Conservation (phyloP, 2,113 vertebrate species). For the Aplodontia rufa region DNA sequence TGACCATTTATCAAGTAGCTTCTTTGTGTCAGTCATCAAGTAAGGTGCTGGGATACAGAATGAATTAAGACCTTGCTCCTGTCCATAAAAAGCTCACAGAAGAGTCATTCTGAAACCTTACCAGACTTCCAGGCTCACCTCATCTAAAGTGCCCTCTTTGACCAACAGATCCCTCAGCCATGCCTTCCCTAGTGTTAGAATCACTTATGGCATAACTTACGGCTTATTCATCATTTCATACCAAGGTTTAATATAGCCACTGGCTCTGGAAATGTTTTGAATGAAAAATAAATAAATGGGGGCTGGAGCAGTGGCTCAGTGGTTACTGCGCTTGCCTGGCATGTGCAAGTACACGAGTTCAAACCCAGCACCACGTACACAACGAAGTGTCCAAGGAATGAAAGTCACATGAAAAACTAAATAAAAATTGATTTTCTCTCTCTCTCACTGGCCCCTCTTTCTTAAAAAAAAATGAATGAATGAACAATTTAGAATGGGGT, state of each 20-base stretch:
- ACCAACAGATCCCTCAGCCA: not conserved
- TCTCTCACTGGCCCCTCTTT: no score
- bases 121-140: not conserved
- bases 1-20: not conserved
- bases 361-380: no score
- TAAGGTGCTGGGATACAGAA: not conserved
- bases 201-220: not conserved
- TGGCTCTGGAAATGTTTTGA: not conserved
- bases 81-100: not conserved
- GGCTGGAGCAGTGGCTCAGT: no score
- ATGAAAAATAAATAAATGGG: not conserved
- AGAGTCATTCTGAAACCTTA: not conserved
- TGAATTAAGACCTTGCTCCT: not conserved
- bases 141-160: not conserved
- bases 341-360: no score
- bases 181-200: not conserved
- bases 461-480: constrained; percentile 19
- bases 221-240: not conserved
- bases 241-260: not conserved
- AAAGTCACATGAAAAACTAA: no score
- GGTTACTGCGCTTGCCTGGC: no score
- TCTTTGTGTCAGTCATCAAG: not conserved
- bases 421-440: no score
- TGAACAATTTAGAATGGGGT: not conserved
- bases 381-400: no score